These are phyloP conservation scores for Leucoraja ocellata DNA, from an alignment of 2,797 vertebrate genomes.

Conservation along the genomic window DNA sequence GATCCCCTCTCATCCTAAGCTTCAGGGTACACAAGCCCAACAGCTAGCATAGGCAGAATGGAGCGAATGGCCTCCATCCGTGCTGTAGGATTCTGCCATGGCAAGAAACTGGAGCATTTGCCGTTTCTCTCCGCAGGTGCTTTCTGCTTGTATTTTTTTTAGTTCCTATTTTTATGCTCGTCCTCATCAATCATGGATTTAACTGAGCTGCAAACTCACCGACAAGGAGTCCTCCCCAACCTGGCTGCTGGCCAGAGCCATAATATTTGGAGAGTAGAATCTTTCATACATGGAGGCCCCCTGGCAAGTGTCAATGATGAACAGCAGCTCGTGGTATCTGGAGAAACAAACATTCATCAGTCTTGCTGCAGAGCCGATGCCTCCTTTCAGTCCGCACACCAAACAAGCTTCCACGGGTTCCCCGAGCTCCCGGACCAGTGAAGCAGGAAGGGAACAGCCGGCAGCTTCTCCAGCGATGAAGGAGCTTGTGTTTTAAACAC, in stretches of 20 bases:
- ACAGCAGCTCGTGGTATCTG: slow-evolving; percentile 93
- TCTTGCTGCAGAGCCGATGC: not conserved
- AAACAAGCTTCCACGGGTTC: not conserved
- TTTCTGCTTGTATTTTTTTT: not conserved
- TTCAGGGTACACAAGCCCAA: too few species aligned
- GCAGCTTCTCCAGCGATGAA: not conserved
- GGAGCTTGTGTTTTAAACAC: not conserved
- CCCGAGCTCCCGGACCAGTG: not conserved
- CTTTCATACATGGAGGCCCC: slow-evolving; percentile 97
- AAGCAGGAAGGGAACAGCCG: not conserved
- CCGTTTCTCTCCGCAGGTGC: not conserved
- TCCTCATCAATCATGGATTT: not conserved
- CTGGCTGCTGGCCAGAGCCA: slow-evolving; percentile 95
- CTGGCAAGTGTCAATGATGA: slow-evolving; percentile 98
- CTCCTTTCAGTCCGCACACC: not conserved
- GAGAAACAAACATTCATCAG: slow-evolving; percentile 45
- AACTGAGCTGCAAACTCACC: slow-evolving; percentile 59
- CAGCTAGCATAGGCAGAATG: too few species aligned
- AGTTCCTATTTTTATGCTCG: not conserved
- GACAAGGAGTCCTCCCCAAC: slow-evolving; percentile 96
- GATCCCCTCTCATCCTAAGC: too few species aligned
- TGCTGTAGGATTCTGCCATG: not conserved
- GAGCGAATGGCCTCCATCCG: not conserved
- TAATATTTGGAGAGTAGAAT: slow-evolving; percentile 95
- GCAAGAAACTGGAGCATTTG: not conserved